A percentile compares a stretch with the other conserved stretches of the same genome.
Conservation (phyloP, 2,113 vertebrate species). For the Chloropsis hardwickii region DNA sequence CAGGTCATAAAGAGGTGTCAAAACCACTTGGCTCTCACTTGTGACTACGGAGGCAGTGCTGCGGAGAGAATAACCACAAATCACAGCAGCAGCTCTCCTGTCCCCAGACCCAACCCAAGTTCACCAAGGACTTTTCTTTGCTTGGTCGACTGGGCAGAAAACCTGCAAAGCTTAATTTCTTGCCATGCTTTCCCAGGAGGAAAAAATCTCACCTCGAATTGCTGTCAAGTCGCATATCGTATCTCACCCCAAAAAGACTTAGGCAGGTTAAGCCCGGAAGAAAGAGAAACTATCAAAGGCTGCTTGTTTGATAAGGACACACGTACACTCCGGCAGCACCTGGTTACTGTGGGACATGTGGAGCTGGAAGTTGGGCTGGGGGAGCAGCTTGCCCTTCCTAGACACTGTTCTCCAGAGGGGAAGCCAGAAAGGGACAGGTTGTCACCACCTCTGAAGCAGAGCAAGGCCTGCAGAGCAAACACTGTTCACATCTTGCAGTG, state of each 20-base stretch:
- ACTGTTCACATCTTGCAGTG: not conserved
- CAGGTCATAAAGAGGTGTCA: slow-evolving; percentile 18
- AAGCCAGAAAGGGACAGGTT: not conserved
- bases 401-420: not conserved
- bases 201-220: slow-evolving; percentile 51
- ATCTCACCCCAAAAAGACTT: slow-evolving; percentile 14
- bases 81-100: not conserved
- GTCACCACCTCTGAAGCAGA: not conserved
- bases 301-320: slow-evolving; percentile 28
- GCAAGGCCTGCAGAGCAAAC: not conserved
- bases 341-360: not conserved
- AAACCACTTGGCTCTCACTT: slow-evolving; percentile 12
- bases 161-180: slow-evolving; percentile 36
- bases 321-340: not conserved
- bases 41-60: not conserved
- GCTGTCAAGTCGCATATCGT: slow-evolving; percentile 21
- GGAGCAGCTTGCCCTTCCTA: not conserved
- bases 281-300: slow-evolving; percentile 16
- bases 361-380: not conserved
- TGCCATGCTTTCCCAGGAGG: slow-evolving; percentile 30
- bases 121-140: slow-evolving; percentile 25
- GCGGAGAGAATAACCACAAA: not conserved
- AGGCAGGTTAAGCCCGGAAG: slow-evolving; percentile 43
- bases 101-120: not conserved
- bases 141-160: slow-evolving; percentile 17